phyloP scores from a whole-genome alignment of 2,888 invertebrate genomes.

The Psylliodes chrysocephalus region DNA sequence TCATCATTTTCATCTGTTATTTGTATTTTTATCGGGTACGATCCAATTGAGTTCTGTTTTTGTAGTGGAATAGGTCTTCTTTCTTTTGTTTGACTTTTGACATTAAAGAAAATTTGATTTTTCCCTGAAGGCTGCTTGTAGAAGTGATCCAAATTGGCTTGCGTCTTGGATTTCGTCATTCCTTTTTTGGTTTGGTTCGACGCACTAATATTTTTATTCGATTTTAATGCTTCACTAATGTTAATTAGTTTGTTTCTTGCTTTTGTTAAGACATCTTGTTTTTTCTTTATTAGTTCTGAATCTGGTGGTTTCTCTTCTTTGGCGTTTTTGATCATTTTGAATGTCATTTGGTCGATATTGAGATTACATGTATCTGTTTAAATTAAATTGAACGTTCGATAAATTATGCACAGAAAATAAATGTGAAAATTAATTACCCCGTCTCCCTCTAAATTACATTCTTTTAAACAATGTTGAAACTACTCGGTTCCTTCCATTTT shows the following conservation, averaged over 20 bases:
- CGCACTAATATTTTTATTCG: conserved; percentile 56
- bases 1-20: conserved; percentile 51
- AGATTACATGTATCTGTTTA: background rate
- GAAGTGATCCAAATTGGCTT: conserved; percentile 65
- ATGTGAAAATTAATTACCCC: too few species aligned
- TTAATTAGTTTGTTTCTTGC: conserved; percentile 59
- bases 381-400: too few species aligned
- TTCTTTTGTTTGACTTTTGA: conserved; percentile 28
- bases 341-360: conserved; percentile 9
- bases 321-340: conserved; percentile 48
- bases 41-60: conserved; percentile 61
- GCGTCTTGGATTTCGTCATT: conserved; percentile 60
- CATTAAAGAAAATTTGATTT: conserved; percentile 52
- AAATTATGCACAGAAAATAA: background rate
- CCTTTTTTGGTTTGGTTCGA: conserved; percentile 55
- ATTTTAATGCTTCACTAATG: conserved; percentile 64
- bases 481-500: too few species aligned
- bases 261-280: conserved; percentile 62
- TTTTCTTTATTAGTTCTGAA: conserved; percentile 61
- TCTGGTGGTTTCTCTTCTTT: conserved; percentile 64
- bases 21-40: conserved; percentile 59
- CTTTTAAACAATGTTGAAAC: too few species aligned
- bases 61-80: conserved; percentile 49
- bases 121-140: conserved; percentile 63
- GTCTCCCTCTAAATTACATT: too few species aligned